These are phyloP conservation scores for Acleris sparsana DNA, from an alignment of 2,888 invertebrate genomes.

Conservation along the genomic window DNA sequence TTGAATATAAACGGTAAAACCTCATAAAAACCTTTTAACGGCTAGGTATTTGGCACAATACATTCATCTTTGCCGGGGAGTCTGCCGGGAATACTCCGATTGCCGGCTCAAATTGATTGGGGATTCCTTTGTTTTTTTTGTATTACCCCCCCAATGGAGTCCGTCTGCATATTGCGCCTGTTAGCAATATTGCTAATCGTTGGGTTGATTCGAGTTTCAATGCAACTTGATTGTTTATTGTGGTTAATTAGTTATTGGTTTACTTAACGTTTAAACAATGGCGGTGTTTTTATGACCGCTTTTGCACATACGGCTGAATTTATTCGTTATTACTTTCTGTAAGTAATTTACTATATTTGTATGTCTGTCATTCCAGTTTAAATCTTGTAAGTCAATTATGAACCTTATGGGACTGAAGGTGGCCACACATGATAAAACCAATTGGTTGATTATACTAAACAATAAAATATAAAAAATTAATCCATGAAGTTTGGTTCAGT, in stretches of 20 bases:
- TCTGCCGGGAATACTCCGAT: conserved; percentile 41
- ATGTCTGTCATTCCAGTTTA: too few species aligned
- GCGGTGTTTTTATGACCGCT: too few species aligned
- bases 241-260: background rate
- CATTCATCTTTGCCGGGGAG: conserved; percentile 18
- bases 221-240: background rate
- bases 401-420: too few species aligned
- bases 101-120: conserved; percentile 52
- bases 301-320: too few species aligned
- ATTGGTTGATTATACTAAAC: too few species aligned
- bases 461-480: too few species aligned
- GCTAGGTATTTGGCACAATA: conserved; percentile 16
- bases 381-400: too few species aligned
- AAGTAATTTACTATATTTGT: too few species aligned
- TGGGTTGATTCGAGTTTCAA: background rate
- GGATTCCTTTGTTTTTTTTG: conserved; percentile 43
- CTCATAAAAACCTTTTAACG: background rate
- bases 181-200: conserved; percentile 6
- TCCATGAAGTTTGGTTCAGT: too few species aligned
- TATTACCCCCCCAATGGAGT: conserved; percentile 38
- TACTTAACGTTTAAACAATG: too few species aligned
- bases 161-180: conserved; percentile 33
- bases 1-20: background rate
- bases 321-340: too few species aligned
- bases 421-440: too few species aligned